Evolutionary conservation across 2,113 vertebrate genomes (phyloP), one percentile per base, ranked within the genome.

Genomic region (Seriola dumerili): DNA sequence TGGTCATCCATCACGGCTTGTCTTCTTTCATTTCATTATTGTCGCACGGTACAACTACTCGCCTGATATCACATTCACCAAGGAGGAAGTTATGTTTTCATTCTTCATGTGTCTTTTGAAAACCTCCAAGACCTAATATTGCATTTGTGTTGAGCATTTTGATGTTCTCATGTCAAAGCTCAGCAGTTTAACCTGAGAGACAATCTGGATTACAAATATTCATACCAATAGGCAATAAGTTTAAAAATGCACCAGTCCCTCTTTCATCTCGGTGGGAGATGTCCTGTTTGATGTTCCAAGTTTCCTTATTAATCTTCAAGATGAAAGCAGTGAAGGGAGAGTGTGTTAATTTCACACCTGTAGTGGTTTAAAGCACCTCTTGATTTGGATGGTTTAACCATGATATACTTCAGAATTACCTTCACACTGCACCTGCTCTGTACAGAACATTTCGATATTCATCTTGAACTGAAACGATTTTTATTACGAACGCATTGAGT

Each of bases 101-200:
- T 29, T 29, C 29, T 29, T 29, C 29, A 29, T 29, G 29, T 29
- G 29, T 17, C 14, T 48, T 48, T 17, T 71, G 42, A 13, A 48
- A 16, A 48, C n/a, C 55, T 34, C 1, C 11, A 17, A n/a, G 23
- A 21, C 14, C 10, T 3, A 38, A 34, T 63, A 23, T 16, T 48
- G 1, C 5, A 50, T 17, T 63, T 11, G 32, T 36, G 4, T 17
- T 16, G 14, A 40, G 25, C 46, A 64, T 25, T 68, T 42, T 52
- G 52, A 78, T 44, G 44, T 62, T 21, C 2, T 25, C 19, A 62
- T 44, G 61, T 72, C 68, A 78, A 72, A 78, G 62, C 29, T 50
- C 13, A 52, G 2, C 50, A 9, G 5, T 21, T 19, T 2, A 4
- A 62, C 34, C 61, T 59, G 19, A 71, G 0, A 32, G 70, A 73